Conservation (phyloP, 2,888 invertebrate genomes). For the Epinotia bilunana region DNA sequence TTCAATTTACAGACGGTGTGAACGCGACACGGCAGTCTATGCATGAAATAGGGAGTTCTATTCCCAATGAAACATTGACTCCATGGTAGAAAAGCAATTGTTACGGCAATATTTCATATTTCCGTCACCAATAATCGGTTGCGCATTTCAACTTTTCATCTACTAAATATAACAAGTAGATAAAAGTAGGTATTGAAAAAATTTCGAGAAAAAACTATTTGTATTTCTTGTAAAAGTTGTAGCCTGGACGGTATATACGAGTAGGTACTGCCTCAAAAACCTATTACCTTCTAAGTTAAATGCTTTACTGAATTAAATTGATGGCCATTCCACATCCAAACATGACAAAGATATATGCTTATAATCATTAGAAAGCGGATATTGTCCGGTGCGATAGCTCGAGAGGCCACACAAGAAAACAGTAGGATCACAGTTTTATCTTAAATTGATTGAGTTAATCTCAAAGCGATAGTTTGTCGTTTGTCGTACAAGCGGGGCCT, state of each 20-base stretch:
- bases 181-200: background rate
- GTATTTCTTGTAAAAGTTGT: background rate
- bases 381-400: conserved; percentile 51
- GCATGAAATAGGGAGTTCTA: background rate
- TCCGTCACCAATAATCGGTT: too few relatives aligned
- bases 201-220: background rate
- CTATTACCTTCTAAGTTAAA: conserved; percentile 23
- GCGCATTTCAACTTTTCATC: too few relatives aligned
- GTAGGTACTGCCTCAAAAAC: conserved; percentile 19
- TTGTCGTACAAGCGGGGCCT: conserved; percentile 65
- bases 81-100: background rate
- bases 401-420: conserved; percentile 70
- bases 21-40: conserved; percentile 30
- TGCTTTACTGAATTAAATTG: conserved; percentile 43
- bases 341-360: conserved; percentile 45
- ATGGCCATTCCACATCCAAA: conserved; percentile 41
- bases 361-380: conserved; percentile 45
- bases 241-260: too few relatives aligned
- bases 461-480: conserved; percentile 73
- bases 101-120: too few relatives aligned
- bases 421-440: conserved; percentile 69
- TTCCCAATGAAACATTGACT: background rate
- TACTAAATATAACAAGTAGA: too few relatives aligned
- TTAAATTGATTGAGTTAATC: conserved; percentile 76
- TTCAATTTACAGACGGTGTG: conserved; percentile 35